Evolutionary conservation across 2,797 vertebrate genomes (phyloP).

Genomic region (Tapera naevia): DNA sequence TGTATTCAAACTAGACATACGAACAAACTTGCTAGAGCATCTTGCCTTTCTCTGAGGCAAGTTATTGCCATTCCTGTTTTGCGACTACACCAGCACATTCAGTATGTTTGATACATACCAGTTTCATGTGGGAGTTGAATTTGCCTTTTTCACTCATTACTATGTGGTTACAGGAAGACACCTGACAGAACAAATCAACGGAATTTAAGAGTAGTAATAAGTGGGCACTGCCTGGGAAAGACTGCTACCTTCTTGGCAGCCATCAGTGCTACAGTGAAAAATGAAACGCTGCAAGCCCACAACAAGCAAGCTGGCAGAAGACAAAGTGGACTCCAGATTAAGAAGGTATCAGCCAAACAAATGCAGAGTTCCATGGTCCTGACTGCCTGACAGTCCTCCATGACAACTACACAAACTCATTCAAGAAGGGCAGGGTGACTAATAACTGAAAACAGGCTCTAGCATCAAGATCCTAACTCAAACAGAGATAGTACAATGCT

Average conservation of each 20-base stretch:
- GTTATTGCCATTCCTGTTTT: neutral
- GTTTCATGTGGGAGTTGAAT: neutral
- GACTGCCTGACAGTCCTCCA: neutral
- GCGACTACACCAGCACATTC: neutral
- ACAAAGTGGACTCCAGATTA: neutral
- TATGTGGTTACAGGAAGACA: neutral
- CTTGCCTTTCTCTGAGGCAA: neutral
- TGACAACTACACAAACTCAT: neutral
- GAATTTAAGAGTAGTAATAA: neutral
- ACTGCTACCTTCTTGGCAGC: neutral
- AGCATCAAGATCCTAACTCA: neutral
- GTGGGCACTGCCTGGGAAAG: fast-evolving
- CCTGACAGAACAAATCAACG: neutral
- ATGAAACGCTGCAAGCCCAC: neutral
- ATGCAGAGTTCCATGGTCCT: neutral
- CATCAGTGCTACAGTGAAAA: neutral
- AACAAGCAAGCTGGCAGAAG: neutral
- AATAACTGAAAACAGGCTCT: neutral
- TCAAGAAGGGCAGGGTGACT: neutral
- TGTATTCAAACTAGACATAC: neutral
- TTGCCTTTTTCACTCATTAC: neutral
- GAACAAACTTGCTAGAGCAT: neutral
- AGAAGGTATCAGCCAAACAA: neutral
- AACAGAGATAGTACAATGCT: neutral
- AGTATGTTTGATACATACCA: neutral